Percentiles rank a stretch among this genome's conserved stretches.
Conservation (phyloP, 2,797 vertebrate species). For the Rhyacichthys aspro region DNA sequence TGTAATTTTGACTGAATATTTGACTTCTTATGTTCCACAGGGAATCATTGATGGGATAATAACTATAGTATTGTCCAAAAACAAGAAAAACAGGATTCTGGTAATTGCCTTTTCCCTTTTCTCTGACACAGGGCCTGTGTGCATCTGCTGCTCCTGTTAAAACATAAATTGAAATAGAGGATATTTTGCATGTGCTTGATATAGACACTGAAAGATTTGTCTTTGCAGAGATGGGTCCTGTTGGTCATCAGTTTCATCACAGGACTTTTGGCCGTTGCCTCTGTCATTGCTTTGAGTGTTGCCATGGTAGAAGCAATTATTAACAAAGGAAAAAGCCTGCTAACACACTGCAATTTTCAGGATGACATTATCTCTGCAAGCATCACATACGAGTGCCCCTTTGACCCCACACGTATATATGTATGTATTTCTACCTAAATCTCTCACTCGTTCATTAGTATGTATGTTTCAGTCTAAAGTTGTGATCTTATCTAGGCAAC, state of each 20-base stretch:
- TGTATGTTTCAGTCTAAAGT: background rate
- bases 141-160: slow-evolving; percentile 36
- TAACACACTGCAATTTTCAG: slow-evolving; percentile 75
- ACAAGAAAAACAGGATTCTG: slow-evolving; percentile 77
- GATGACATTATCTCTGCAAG: slow-evolving; percentile 54
- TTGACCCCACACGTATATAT: slow-evolving; percentile 90
- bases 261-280: slow-evolving; percentile 78
- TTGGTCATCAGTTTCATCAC: slow-evolving; percentile 82
- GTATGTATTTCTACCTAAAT: slow-evolving; percentile 65
- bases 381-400: slow-evolving; percentile 85
- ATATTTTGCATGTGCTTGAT: slow-evolving; percentile 1
- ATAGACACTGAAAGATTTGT: slow-evolving; percentile 14
- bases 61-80: slow-evolving; percentile 87
- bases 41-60: slow-evolving; percentile 80
- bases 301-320: slow-evolving; percentile 81
- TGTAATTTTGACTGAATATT: background rate
- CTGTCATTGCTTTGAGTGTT: slow-evolving; percentile 75
- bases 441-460: background rate
- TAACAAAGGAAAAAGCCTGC: slow-evolving; percentile 73
- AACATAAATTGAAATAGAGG: no score
- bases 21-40: slow-evolving; percentile 55
- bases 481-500: slow-evolving; percentile 78
- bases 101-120: slow-evolving; percentile 68
- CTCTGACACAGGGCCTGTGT: background rate
- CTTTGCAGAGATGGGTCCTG: slow-evolving; percentile 83